Evolutionary conservation across 2,888 invertebrate species (phyloP).

Genomic region (Drosophila mimica): DNA sequence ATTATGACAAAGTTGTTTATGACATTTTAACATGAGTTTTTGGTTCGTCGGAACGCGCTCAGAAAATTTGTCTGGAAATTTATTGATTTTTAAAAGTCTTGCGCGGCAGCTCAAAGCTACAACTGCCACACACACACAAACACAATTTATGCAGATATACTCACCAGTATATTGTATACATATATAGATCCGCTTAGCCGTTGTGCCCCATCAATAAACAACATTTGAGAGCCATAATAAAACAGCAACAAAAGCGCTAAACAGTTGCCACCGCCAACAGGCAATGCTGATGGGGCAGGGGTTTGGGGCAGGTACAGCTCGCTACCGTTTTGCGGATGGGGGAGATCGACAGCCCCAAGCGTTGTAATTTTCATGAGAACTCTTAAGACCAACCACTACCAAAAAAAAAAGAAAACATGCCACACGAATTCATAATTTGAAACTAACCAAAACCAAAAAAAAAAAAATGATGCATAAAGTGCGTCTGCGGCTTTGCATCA

Average conservation of each 20-base stretch:
- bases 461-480: conserved; percentile 40
- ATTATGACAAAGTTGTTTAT: conserved; percentile 82
- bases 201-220: conserved; percentile 75
- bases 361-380: conserved; percentile 64
- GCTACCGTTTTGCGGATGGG: conserved; percentile 59
- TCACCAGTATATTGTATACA: conserved; percentile 17
- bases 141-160: conserved; percentile 45
- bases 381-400: conserved; percentile 22
- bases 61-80: conserved; percentile 68
- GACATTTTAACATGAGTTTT: conserved; percentile 70
- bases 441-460: conserved; percentile 45
- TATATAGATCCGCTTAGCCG: conserved; percentile 74
- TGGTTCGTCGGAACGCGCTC: conserved; percentile 28
- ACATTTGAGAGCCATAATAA: conserved; percentile 61
- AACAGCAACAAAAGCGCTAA: conserved; percentile 67
- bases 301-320: conserved; percentile 16
- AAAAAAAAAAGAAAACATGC: conserved; percentile 9
- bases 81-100: conserved; percentile 79
- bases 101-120: conserved; percentile 54
- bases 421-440: conserved; percentile 51
- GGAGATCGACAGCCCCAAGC: conserved; percentile 41
- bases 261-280: conserved; percentile 66
- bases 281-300: conserved; percentile 11
- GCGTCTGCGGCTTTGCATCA: conserved; percentile 32
- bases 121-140: conserved; percentile 1